Percentiles rank a stretch among this genome's conserved stretches.
These are phyloP conservation scores for Polymixis flavicincta DNA, from an alignment of 2,888 invertebrate species.

Conservation along the genomic window DNA sequence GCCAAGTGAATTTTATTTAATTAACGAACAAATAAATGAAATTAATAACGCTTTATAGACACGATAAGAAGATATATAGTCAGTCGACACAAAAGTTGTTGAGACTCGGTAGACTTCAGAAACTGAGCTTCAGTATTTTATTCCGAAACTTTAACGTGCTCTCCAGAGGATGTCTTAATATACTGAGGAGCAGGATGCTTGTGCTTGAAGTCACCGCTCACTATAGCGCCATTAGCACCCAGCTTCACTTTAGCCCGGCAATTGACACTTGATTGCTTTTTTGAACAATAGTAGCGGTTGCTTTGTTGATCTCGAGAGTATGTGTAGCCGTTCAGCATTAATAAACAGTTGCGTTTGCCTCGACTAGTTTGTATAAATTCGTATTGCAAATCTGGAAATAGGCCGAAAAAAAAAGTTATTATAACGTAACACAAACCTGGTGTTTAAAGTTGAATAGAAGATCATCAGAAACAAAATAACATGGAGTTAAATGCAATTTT, in stretches of 20 bases:
- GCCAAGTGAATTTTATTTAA: background rate
- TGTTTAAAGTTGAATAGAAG: background rate
- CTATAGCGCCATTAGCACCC: conserved; percentile 7
- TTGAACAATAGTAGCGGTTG: conserved; percentile 61
- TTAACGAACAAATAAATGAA: background rate
- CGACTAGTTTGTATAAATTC: conserved; percentile 53
- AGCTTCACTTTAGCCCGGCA: conserved; percentile 56
- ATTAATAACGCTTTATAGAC: background rate
- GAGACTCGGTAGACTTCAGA: background rate
- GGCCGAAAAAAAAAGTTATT: background rate
- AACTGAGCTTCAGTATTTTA: background rate
- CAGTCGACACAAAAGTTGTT: background rate
- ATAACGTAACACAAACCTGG: background rate
- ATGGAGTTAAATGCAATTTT: background rate
- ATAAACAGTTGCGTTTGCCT: conserved; percentile 48
- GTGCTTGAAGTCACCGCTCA: conserved; percentile 8
- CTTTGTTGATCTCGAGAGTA: conserved; percentile 52
- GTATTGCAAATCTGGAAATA: conserved; percentile 43
- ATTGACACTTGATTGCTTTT: conserved; percentile 35
- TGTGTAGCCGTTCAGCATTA: conserved; percentile 62
- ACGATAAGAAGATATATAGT: background rate
- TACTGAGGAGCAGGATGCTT: conserved; percentile 12
- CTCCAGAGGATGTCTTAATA: conserved; percentile 2
- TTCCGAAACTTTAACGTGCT: conserved; percentile 1
- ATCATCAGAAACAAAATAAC: background rate